These are phyloP conservation scores for Rhynchotus rufescens DNA, from an alignment of 2,797 vertebrate species.

Conservation along the genomic window DNA sequence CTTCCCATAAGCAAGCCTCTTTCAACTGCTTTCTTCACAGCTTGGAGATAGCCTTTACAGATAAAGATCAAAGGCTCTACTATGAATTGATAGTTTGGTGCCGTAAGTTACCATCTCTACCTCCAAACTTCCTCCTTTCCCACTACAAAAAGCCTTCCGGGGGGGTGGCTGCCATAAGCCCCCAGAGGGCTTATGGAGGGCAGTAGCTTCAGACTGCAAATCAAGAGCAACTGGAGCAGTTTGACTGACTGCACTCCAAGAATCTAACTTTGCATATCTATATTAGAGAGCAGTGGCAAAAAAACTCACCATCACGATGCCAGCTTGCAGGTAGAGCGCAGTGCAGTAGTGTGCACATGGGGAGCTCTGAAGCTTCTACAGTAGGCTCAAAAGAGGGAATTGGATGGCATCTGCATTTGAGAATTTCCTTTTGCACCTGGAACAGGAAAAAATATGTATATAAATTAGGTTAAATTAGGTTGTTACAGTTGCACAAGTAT, in stretches of 20 bases:
- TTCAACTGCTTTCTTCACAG: neutral
- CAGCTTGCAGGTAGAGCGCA: neutral
- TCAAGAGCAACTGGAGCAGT: neutral
- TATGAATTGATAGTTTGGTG: neutral
- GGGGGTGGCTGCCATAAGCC: neutral
- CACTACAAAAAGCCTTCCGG: neutral
- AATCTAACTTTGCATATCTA: neutral
- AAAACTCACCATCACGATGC: neutral
- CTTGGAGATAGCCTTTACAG: constrained; percentile 20
- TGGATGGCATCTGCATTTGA: neutral
- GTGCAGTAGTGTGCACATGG: accelerated
- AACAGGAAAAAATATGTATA: neutral
- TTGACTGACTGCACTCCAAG: neutral
- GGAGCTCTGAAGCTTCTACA: neutral
- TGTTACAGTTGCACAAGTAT: neutral
- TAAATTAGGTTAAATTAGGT: neutral
- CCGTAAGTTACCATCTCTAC: neutral
- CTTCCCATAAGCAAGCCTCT: neutral
- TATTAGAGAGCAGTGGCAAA: neutral
- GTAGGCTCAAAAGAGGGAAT: neutral
- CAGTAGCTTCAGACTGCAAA: neutral
- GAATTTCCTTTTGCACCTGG: neutral
- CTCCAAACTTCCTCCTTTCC: neutral
- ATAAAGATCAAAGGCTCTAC: constrained; percentile 28
- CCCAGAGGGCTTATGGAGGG: neutral